These are phyloP conservation scores for Scaeva pyrastri DNA, from an alignment of 2,888 invertebrate species.

Conservation along the genomic window DNA sequence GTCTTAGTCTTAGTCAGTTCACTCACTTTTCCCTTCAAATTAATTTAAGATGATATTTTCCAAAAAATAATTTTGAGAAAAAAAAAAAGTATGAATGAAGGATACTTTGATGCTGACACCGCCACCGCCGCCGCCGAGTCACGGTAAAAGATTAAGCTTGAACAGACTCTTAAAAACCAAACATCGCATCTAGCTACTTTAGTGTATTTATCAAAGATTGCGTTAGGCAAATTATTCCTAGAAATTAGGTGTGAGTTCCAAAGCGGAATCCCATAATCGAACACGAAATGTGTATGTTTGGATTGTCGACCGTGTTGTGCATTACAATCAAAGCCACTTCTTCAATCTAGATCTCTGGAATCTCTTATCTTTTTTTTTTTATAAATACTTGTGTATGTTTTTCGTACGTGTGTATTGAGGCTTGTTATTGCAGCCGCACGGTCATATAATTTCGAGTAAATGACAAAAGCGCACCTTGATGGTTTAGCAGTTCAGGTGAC, in stretches of 20 bases:
- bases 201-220: constrained; percentile 72
- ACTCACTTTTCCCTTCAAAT: too few relatives aligned
- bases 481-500: not conserved
- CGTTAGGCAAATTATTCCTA: constrained; percentile 70
- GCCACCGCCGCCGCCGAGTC: too few relatives aligned
- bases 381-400: not conserved
- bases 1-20: too few relatives aligned
- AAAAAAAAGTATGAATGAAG: too few relatives aligned
- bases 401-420: constrained; percentile 28
- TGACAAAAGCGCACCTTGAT: constrained; percentile 71
- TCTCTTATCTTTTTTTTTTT: constrained; percentile 21
- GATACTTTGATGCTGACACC: constrained; percentile 14
- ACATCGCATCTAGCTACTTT: constrained; percentile 64
- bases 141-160: constrained; percentile 57
- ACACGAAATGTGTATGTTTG: constrained; percentile 10
- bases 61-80: too few relatives aligned
- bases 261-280: constrained; percentile 52
- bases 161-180: constrained; percentile 26
- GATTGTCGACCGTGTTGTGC: not conserved
- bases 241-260: constrained; percentile 67
- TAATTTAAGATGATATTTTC: too few relatives aligned
- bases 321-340: not conserved
- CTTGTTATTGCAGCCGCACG: constrained; percentile 50
- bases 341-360: constrained; percentile 34
- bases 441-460: constrained; percentile 62